Evolutionary conservation across 2,888 invertebrate species (phyloP).

Genomic region (Antheraea assamensis): DNA sequence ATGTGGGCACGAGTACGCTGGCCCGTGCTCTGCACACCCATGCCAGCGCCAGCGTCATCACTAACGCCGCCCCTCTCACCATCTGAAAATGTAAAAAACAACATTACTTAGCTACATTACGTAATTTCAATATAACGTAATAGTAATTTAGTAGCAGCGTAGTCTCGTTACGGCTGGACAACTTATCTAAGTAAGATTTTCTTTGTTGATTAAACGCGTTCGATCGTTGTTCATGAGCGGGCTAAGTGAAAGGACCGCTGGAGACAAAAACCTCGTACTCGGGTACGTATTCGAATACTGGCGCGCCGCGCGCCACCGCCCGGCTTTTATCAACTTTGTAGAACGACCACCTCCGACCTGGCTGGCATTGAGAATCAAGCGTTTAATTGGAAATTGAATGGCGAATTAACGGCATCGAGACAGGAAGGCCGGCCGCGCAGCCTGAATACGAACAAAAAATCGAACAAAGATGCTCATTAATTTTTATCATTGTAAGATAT

Average conservation of each 20-base stretch:
- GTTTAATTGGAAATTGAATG: constrained; percentile 81
- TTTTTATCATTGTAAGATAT: neutral
- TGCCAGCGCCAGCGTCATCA: constrained; percentile 75
- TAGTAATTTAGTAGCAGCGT: constrained; percentile 23
- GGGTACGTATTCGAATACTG: constrained; percentile 62
- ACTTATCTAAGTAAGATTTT: constrained; percentile 75
- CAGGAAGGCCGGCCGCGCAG: constrained; percentile 78
- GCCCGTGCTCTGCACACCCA: constrained; percentile 64
- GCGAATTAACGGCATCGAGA: constrained; percentile 68
- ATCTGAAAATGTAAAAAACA: constrained; percentile 78
- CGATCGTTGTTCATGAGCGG: constrained; percentile 66
- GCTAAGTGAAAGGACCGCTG: constrained; percentile 74
- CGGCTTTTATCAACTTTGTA: constrained; percentile 77
- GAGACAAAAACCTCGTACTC: constrained; percentile 72
- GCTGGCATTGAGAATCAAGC: constrained; percentile 79
- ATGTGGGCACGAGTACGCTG: constrained; percentile 79
- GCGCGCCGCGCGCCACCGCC: constrained; percentile 68
- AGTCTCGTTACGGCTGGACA: constrained; percentile 47
- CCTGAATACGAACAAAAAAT: constrained; percentile 68
- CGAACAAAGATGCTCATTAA: constrained; percentile 9
- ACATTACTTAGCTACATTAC: constrained; percentile 58
- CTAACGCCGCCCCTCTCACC: constrained; percentile 80
- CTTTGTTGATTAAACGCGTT: constrained; percentile 60
- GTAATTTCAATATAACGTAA: constrained; percentile 31
- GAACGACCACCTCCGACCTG: constrained; percentile 71